These are phyloP conservation scores for Drosophila infuscata DNA, from an alignment of 2,888 invertebrate species.

Conservation along the genomic window DNA sequence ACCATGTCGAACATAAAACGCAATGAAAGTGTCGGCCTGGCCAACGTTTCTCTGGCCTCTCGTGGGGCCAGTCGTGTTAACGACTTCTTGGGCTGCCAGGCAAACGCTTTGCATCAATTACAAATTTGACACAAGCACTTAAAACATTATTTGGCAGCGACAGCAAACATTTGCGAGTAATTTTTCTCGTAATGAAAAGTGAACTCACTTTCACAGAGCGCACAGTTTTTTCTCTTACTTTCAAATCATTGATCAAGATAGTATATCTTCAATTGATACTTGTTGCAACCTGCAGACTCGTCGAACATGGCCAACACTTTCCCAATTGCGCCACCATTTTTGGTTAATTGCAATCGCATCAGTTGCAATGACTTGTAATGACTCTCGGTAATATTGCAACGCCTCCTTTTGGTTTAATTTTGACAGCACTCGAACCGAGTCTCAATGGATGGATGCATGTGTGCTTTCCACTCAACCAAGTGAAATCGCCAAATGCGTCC, in stretches of 20 bases:
- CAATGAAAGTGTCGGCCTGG: constrained; percentile 65
- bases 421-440: constrained; percentile 8
- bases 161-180: constrained; percentile 29
- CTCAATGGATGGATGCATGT: not conserved
- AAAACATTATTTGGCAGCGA: constrained; percentile 32
- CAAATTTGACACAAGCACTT: constrained; percentile 75
- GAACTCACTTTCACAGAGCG: constrained; percentile 68
- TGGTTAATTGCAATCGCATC: constrained; percentile 59
- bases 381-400: constrained; percentile 8
- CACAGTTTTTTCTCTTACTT: constrained; percentile 56
- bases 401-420: constrained; percentile 17
- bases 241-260: constrained; percentile 77
- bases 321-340: constrained; percentile 65
- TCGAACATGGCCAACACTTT: constrained; percentile 64
- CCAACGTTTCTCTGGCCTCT: constrained; percentile 46
- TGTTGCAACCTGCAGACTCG: constrained; percentile 5
- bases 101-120: constrained; percentile 61
- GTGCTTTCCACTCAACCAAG: constrained; percentile 52
- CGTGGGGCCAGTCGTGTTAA: constrained; percentile 35
- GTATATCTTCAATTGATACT: constrained; percentile 59
- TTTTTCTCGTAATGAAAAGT: constrained; percentile 61
- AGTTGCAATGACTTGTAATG: constrained; percentile 33
- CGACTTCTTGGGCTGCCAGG: constrained; percentile 35
- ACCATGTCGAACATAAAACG: constrained; percentile 60
- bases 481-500: constrained; percentile 67